Percentiles rank a stretch among this genome's conserved stretches.
Conservation (phyloP, 2,113 vertebrate genomes). For the Ranitomeya variabilis region DNA sequence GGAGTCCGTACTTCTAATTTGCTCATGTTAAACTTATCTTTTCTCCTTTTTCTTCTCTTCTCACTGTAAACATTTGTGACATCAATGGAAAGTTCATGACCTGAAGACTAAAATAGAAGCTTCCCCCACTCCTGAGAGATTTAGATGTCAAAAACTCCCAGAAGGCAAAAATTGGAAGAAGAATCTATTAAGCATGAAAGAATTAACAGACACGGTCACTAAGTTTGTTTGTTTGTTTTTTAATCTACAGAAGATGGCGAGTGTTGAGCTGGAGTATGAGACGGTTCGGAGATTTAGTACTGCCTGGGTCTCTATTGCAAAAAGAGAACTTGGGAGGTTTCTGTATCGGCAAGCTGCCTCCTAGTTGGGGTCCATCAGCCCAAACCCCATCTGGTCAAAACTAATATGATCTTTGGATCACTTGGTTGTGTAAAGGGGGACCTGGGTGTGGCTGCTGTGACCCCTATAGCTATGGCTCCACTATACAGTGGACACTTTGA, state of each 20-base stretch:
- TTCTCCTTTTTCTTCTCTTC: not conserved
- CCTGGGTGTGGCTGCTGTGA: no score
- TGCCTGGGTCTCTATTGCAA: not conserved
- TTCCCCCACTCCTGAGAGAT: not conserved
- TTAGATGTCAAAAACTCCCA: not conserved
- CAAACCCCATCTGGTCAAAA: not conserved
- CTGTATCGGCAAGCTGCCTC: not conserved
- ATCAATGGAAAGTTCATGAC: not conserved
- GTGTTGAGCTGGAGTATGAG: no score
- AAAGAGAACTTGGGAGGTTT: not conserved
- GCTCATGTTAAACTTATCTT: not conserved
- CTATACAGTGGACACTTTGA: no score
- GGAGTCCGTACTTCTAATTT: not conserved
- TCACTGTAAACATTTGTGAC: not conserved
- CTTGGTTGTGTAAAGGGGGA: no score
- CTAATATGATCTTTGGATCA: no score
- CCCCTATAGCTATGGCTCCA: no score
- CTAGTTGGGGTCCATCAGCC: not conserved
- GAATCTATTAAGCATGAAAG: no score
- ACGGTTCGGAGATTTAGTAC: no score
- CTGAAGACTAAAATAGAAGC: constrained; percentile 9
- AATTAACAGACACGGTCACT: no score
- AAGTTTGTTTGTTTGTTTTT: no score
- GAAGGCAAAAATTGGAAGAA: no score
- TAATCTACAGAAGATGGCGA: no score